phyloP scores from a whole-genome alignment of 2,113 vertebrate species.

The Pterocles burchelli region DNA sequence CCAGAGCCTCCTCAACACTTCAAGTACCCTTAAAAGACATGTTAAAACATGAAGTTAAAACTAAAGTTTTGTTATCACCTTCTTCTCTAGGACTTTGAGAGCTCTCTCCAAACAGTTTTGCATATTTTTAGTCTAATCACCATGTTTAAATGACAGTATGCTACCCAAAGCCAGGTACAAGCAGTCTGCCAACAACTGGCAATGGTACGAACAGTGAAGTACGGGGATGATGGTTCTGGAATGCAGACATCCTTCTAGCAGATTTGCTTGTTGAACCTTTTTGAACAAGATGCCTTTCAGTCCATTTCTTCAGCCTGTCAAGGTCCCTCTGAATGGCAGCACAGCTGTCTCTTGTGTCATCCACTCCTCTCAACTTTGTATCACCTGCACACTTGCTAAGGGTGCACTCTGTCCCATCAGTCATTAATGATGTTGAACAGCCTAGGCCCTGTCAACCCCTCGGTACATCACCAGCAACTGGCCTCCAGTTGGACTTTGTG shows the following conservation, averaged over 20 bases:
- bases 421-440: neutral
- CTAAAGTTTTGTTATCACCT: neutral
- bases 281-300: neutral
- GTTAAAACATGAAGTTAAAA: no score
- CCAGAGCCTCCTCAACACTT: neutral
- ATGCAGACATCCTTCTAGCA: neutral
- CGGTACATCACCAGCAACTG: neutral
- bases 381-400: neutral
- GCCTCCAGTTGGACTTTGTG: neutral
- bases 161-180: neutral
- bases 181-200: neutral
- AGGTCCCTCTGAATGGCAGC: neutral
- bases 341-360: neutral
- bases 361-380: neutral
- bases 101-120: neutral
- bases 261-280: neutral
- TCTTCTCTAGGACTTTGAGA: neutral
- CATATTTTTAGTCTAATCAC: neutral
- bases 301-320: neutral
- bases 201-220: neutral
- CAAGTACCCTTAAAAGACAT: neutral
- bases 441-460: neutral
- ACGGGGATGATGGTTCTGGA: accelerated
- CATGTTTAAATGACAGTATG: neutral
- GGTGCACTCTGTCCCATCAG: neutral